Evolutionary conservation across 2,888 invertebrate species (phyloP).

Genomic region (Pasiphila rectangulata): DNA sequence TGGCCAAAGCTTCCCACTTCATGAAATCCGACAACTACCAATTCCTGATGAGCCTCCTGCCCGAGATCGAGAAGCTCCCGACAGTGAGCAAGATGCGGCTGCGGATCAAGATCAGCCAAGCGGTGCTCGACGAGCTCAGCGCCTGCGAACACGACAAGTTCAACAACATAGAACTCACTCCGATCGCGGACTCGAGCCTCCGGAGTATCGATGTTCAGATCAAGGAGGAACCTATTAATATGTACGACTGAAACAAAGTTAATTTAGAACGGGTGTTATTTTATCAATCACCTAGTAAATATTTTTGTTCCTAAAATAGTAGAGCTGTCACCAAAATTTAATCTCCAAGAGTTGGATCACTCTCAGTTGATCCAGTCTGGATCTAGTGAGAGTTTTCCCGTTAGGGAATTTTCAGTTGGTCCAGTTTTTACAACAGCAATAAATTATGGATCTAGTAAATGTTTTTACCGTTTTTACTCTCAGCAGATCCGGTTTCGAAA

Average conservation of each 20-base stretch:
- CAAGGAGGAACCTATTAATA: conserved; percentile 29
- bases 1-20: conserved; percentile 19
- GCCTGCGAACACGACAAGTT: conserved; percentile 16
- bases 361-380: no score
- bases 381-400: no score
- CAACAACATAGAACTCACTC: conserved; percentile 7
- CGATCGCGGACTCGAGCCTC: conserved; percentile 5
- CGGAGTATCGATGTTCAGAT: conserved; percentile 9
- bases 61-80: conserved; percentile 31
- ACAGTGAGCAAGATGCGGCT: conserved; percentile 30
- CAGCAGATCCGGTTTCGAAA: no score
- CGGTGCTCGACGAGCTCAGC: conserved; percentile 25
- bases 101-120: conserved; percentile 29
- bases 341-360: no score
- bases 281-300: no score
- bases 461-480: no score
- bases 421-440: no score
- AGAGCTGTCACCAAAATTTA: no score
- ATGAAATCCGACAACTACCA: conserved; percentile 32
- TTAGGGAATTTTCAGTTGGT: no score
- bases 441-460: no score
- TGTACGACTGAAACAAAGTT: conserved; percentile 25
- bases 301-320: no score
- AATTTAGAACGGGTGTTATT: no score
- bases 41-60: conserved; percentile 32